A percentile compares a stretch with the other conserved stretches of the same genome.
Evolutionary conservation across 2,888 invertebrate genomes (phyloP).

Genomic region (Acanthosepion esculentum): DNA sequence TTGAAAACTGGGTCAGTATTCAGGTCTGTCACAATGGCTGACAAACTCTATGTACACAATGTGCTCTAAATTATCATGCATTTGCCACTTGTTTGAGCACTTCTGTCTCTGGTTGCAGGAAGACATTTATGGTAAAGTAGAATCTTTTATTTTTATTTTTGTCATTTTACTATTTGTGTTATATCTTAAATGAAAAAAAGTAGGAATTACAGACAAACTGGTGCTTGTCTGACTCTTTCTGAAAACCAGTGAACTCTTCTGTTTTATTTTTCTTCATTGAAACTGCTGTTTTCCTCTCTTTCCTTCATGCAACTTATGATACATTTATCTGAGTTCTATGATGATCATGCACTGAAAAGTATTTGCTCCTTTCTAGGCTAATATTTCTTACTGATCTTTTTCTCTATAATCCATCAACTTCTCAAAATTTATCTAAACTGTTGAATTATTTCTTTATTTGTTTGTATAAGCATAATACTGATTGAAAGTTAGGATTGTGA

Average conservation of each 20-base stretch:
- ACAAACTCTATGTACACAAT: not conserved
- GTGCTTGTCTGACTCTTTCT: not conserved
- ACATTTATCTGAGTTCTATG: not conserved
- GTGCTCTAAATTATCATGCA: not conserved
- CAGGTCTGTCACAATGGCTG: not conserved
- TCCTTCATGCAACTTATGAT: not conserved
- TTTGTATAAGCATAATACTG: not conserved
- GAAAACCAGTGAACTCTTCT: not conserved
- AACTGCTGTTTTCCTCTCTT: not conserved
- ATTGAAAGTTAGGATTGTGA: not conserved
- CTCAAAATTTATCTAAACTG: not conserved
- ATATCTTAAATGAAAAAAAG: not conserved
- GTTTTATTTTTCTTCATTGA: not conserved
- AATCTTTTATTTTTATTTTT: not conserved
- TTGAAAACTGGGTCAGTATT: not conserved
- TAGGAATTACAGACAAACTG: not conserved
- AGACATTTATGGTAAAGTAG: not conserved
- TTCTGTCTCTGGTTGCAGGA: not conserved
- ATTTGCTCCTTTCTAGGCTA: not conserved
- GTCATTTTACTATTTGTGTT: not conserved
- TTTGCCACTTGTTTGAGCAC: slow-evolving; percentile 33
- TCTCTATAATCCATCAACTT: not conserved
- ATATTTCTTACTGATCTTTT: not conserved
- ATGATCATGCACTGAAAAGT: not conserved
- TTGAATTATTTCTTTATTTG: not conserved